phyloP scores from a whole-genome alignment of 2,888 invertebrate species.

The Craniophora ligustri region DNA sequence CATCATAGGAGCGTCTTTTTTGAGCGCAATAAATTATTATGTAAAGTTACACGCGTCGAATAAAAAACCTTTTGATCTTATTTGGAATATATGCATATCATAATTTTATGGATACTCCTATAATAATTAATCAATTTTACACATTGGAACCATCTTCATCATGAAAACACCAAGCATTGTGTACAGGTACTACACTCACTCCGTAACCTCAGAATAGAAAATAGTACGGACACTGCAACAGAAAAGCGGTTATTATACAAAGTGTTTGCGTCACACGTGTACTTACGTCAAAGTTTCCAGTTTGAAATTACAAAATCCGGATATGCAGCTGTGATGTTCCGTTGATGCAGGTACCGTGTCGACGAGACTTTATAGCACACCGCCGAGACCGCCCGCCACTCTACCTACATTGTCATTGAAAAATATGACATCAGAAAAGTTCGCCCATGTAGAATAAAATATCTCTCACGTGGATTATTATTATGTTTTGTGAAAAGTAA shows the following conservation, averaged over 20 bases:
- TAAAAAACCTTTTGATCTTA: conserved; percentile 1
- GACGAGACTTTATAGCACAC: conserved; percentile 54
- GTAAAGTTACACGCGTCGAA: not conserved
- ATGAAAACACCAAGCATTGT: too few species aligned
- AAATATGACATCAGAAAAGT: conserved; percentile 47
- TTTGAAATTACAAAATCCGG: conserved; percentile 38
- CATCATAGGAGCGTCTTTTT: conserved; percentile 5
- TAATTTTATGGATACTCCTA: too few species aligned
- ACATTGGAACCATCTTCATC: too few species aligned
- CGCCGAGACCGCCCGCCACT: conserved; percentile 52
- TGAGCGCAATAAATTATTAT: not conserved
- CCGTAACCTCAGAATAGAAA: too few species aligned
- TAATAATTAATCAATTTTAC: too few species aligned
- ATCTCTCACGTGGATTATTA: conserved; percentile 11
- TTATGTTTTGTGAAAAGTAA: too few species aligned
- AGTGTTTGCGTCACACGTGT: conserved; percentile 24
- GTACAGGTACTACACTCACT: too few species aligned
- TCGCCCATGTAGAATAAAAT: conserved; percentile 24
- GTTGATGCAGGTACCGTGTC: conserved; percentile 61
- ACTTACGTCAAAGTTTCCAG: conserved; percentile 33
- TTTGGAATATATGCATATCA: conserved; percentile 3
- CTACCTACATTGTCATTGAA: conserved; percentile 46
- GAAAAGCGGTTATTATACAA: conserved; percentile 17
- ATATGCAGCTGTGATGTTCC: conserved; percentile 30
- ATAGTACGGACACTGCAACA: not conserved